phyloP scores from a whole-genome alignment of 2,888 invertebrate species.

The Leuctra nigra region DNA sequence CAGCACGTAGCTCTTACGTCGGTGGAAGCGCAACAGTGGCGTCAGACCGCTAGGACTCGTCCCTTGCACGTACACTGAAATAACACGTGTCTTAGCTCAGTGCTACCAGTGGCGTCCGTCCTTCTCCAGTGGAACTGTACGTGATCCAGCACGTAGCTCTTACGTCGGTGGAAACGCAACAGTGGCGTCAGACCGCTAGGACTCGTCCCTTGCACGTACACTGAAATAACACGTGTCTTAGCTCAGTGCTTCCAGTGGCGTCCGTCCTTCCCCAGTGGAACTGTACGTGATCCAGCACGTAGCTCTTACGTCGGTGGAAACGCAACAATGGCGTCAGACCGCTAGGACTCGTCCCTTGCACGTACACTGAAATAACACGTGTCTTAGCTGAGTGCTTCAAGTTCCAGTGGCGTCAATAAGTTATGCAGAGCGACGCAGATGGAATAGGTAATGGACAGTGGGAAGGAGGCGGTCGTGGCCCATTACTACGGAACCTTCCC shows the following conservation, averaged over 20 bases:
- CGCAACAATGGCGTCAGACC: neutral
- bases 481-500: too few species aligned
- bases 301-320: neutral
- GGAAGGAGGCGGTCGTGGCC: too few species aligned
- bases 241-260: slow-evolving; percentile 50
- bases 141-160: slow-evolving; percentile 9
- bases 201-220: slow-evolving; percentile 10
- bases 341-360: neutral
- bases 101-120: slow-evolving; percentile 49
- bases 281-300: slow-evolving; percentile 13
- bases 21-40: neutral
- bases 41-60: neutral
- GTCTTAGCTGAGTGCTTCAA: too few species aligned
- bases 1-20: slow-evolving; percentile 1
- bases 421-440: too few species aligned
- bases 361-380: slow-evolving; percentile 24
- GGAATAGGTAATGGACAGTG: too few species aligned
- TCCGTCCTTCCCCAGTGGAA: slow-evolving; percentile 54
- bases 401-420: too few species aligned
- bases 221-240: too few species aligned
- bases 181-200: neutral
- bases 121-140: slow-evolving; percentile 50
- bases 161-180: neutral
- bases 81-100: too few species aligned
- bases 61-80: slow-evolving; percentile 16